Evolutionary conservation across 2,113 vertebrate species (phyloP), one percentile per base, ranked within the genome.

Genomic region (Paramormyrops kingsleyae): DNA sequence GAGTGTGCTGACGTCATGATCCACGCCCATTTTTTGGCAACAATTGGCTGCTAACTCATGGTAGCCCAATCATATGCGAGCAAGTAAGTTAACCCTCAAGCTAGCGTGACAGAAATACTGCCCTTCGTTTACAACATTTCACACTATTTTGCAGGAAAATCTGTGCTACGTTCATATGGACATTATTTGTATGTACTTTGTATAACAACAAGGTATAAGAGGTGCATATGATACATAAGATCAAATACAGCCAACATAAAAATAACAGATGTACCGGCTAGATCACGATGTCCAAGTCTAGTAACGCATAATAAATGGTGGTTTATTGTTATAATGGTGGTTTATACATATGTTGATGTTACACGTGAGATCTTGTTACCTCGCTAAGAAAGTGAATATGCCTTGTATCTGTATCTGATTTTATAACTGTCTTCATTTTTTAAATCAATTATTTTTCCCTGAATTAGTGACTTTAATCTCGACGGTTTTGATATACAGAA

Each of bases 1-100:
- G 21, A 88, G 86, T 66, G 89, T 1, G 39, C 10, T 0, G 8
- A 93, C 96, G 95, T 95, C 93, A 94, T 31, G 2, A 17, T 13
- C 35, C 83, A 87, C 46, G 88, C 88, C 88, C 47, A 56, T 83
- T 27, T 83, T 50, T 21, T 35, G 12, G 21, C 66, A 24, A 47
- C 49, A 46, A 89, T 83, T 89, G 88, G 47, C 70, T 89, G 70
- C 77, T 46, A 56, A 35, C 77, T 47, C 49, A 42, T 42, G 21
- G 13, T 1, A 21, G 44, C 8, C 47, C 47, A 89, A 35, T 53
- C 77, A 9, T 39, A 9, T 89, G 47, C 88, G 8, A 17, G 88
- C 88, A 74, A 74, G 88, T 83, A 89, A 83, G 44, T 24, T 44
- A 21, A 39, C 77, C 15, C 39, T 21, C 77, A 83, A 84, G 46